Base-by-base conservation (phyloP, 2,888 invertebrate genomes). In the Drosophila suboccidentalis region DNA sequence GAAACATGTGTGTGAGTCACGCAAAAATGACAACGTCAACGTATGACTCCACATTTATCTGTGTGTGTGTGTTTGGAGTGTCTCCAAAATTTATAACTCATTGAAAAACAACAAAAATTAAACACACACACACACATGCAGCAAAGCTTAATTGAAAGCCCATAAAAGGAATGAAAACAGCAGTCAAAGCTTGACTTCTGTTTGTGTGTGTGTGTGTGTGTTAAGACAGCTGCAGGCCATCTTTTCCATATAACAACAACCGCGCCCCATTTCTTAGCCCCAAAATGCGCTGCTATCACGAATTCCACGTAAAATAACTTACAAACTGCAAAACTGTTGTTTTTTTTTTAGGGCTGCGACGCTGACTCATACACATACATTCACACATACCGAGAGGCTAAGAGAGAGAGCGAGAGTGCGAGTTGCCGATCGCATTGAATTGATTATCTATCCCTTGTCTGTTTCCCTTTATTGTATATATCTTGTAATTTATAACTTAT, bases 301-400 rank as follows among this genome's bases (percentile, higher is more conserved):
- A 76, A 74, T 76, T 76, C 61, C 79, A 69, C 79, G 55, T 67
- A 71, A 57, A 57, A 57, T 57, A 60, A 53, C 61, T 58, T 46
- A 51, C 71, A 60, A 77, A 59, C 49, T 57, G 63, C 47, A 47
- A 50, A 68, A 71, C 53, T 46, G 22, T 63, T 58, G 49, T 79
- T 36, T 36, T 68, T 54, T 57, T 47, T 59, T 17, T 38, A 71
- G 54, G 79, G 75, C 80, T 59, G 62, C 58, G 84, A 68, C 85
- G 61, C 86, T 88, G 88, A 83, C 88, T 88, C 83, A 83, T 79
- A 70, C 61, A 70, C 62, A 67, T 46, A 62, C 63, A 68, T 22
- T 29, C 8, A 8, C 29, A 29, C 5, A 26, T 26, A 41, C 44
- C 55, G 3, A 19, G 19, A 19, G 19, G 19, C n/a, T n/a, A n/a